These are phyloP conservation scores for Aphelocoma californica DNA, from an alignment of 2,797 vertebrate genomes.

Conservation along the genomic window DNA sequence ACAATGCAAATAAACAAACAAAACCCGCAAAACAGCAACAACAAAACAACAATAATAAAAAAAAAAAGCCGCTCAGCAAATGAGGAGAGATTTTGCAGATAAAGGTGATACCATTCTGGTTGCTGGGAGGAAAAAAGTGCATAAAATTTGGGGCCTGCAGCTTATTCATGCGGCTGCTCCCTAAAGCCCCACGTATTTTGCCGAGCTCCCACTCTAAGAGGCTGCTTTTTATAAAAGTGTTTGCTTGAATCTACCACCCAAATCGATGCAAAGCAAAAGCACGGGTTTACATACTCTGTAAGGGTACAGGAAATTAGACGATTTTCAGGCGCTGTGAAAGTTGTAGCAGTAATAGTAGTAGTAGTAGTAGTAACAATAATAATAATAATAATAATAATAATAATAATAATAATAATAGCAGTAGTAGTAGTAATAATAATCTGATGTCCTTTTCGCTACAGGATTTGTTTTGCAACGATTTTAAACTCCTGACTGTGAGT, in stretches of 20 bases:
- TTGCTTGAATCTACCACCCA: neutral
- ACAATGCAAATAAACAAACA: neutral
- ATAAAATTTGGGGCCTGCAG: neutral
- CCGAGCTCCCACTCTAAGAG: neutral
- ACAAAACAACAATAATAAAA: neutral
- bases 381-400: neutral
- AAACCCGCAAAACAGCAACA: neutral
- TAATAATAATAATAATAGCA: neutral
- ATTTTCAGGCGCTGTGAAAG: neutral
- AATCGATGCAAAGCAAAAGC: neutral
- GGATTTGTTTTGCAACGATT: neutral
- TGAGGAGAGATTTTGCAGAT: neutral
- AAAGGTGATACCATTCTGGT: neutral
- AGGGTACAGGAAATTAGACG: neutral
- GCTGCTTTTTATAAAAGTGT: neutral
- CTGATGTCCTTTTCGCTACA: neutral
- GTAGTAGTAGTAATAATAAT: too few species aligned
- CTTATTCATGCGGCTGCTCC: neutral
- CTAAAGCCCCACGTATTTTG: neutral
- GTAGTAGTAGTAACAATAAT: neutral
- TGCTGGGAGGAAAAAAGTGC: neutral
- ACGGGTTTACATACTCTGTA: fast-evolving
- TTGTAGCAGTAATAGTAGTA: neutral
- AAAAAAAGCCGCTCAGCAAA: neutral
- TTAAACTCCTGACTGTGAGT: neutral